Percentiles rank a stretch among this genome's conserved stretches.
phyloP scores from a whole-genome alignment of 2,888 invertebrate genomes.

The Rhamphomyia laevipes region DNA sequence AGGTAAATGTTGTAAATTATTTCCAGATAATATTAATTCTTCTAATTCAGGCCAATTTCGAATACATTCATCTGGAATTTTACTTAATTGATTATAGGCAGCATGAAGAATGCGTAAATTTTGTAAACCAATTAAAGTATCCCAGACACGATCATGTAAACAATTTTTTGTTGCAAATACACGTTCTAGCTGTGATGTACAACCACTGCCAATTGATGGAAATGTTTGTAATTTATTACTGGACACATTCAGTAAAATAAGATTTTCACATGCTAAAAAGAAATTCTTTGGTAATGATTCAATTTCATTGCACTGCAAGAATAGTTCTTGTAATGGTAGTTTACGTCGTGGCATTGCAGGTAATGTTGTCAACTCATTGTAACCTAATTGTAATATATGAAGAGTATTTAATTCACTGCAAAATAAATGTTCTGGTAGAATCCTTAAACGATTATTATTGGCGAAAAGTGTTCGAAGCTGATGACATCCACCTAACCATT shows the following conservation, averaged over 20 bases:
- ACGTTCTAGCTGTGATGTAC: slow-evolving; percentile 51
- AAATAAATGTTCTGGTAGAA: slow-evolving; percentile 60
- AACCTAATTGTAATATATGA: slow-evolving; percentile 61
- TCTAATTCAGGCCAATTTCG: slow-evolving; percentile 68
- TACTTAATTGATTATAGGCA: slow-evolving; percentile 66
- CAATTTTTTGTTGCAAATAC: slow-evolving; percentile 66
- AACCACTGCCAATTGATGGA: slow-evolving; percentile 49
- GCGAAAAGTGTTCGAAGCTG: slow-evolving; percentile 61
- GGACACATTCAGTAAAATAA: slow-evolving; percentile 63
- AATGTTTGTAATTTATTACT: slow-evolving; percentile 64
- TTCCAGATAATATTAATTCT: slow-evolving; percentile 72
- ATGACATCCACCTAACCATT: slow-evolving; percentile 64
- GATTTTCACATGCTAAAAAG: slow-evolving; percentile 51
- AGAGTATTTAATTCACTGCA: slow-evolving; percentile 61
- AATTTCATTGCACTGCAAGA: slow-evolving; percentile 67
- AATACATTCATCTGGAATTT: slow-evolving; percentile 60
- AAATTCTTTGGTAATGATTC: slow-evolving; percentile 64
- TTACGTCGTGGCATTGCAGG: slow-evolving; percentile 55
- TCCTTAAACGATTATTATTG: slow-evolving; percentile 57
- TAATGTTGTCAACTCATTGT: slow-evolving; percentile 61
- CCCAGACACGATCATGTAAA: slow-evolving; percentile 55
- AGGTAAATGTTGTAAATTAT: slow-evolving; percentile 62
- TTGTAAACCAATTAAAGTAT: slow-evolving; percentile 51
- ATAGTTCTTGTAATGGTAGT: slow-evolving; percentile 56
- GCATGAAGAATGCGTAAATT: slow-evolving; percentile 60